phyloP scores from a whole-genome alignment of 1,140 invertebrate species.

The Drosophila seguyi region DNA sequence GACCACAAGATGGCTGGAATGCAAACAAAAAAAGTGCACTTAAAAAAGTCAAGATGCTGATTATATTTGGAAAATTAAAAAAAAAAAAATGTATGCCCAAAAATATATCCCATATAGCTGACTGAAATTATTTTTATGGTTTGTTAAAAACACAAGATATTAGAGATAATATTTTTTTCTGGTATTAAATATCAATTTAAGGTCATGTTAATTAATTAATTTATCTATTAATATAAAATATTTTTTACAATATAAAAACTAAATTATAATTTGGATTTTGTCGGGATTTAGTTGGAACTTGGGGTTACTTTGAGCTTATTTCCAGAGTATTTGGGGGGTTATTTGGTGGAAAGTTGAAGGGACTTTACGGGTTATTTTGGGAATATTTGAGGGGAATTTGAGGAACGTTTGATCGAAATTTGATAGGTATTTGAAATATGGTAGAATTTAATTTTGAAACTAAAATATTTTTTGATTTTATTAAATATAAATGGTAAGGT shows the following conservation, averaged over 20 bases:
- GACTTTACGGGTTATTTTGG: too few species aligned
- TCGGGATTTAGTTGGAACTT: too few species aligned
- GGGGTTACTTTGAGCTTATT: too few species aligned
- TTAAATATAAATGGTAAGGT: neutral
- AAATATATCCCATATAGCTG: neutral
- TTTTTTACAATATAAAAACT: neutral
- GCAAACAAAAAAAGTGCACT: constrained; percentile 32
- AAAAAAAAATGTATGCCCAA: neutral
- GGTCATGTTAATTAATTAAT: neutral
- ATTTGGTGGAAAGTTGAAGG: too few species aligned
- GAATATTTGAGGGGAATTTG: too few species aligned
- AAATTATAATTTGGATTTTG: too few species aligned
- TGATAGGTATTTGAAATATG: neutral
- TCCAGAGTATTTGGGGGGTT: too few species aligned
- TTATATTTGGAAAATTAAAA: too few species aligned
- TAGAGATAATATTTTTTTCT: neutral
- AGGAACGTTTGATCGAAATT: too few species aligned
- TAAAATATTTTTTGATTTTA: neutral
- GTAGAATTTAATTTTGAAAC: neutral
- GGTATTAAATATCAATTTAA: neutral
- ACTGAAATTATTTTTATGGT: neutral
- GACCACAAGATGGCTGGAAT: constrained; percentile 71
- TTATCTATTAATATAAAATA: neutral
- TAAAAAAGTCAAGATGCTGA: neutral
- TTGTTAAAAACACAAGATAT: neutral